Base-by-base conservation (phyloP, 1,140 invertebrate genomes). In the Orius insidiosus region DNA sequence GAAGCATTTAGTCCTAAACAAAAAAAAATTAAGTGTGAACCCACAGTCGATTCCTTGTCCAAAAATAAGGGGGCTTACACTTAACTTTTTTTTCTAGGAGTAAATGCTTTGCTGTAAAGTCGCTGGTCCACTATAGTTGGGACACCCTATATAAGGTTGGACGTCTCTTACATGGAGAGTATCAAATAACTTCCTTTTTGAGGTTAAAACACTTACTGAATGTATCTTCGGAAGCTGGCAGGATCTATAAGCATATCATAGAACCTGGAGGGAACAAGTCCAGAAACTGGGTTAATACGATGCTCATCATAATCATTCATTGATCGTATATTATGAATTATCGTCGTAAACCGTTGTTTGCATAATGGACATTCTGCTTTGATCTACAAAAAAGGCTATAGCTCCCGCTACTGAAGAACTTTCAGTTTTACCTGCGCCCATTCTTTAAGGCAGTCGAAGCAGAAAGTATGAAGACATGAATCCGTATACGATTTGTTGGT, bases 301-400 rank as follows among this genome's bases (percentile, higher is more conserved):
- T 89, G 88, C 51, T 87, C 76, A 55, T 94, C 87, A 63, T 86
- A 93, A 55, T 90, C 83, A 51, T 80, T 71, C 60, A 81, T 78
- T 1, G 83, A 84, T 52, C 78, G 74, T 3, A 94, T 80, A 74
- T 88, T 93, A 60, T 93, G 85, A 52, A 93, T 85, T 32, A 95
- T 94, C 4, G 79, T 82, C 53, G 76, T 82, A 59, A 95, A 94
- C 4, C 73, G 71, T 58, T 89, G 83, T 56, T 95, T 94, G 63
- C 92, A 96, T 0, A 96, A 64, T 3, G 92, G 92, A 63, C 92
- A 96, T 58, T 87, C 88, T 9, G 86, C 72, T 64, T 94, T 93
- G 6, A 93, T 79, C 73, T 56, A 50, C 40, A 46, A 40, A 43
- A 3, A 15, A 42, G 19, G 5, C 38, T 11, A 40, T 43, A 38